Conservation (phyloP, 2,797 vertebrate species). For the Sebastes minor region DNA sequence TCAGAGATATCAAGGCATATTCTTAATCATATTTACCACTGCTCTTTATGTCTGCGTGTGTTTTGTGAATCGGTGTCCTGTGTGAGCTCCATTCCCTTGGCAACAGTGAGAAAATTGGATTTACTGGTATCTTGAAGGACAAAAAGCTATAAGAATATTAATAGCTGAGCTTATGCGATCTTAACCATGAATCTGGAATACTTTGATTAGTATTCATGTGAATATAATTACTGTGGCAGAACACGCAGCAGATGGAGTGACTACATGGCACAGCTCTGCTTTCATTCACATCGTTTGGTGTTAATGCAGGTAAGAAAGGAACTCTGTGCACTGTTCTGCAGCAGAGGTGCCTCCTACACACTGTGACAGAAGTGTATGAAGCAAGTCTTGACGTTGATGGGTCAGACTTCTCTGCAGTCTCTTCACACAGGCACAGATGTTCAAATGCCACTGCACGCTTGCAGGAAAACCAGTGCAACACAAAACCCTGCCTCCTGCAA, state of each 20-base stretch:
- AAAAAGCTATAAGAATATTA: neutral
- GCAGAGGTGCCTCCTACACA: constrained; percentile 25
- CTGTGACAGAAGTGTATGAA: constrained; percentile 21
- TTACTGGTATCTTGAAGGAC: neutral
- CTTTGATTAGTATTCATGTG: neutral
- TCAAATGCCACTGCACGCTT: constrained; percentile 25
- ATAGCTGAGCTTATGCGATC: neutral
- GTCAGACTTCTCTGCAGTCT: constrained; percentile 26
- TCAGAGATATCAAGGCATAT: neutral
- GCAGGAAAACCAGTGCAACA: constrained; percentile 46
- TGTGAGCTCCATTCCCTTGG: neutral
- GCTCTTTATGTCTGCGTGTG: neutral
- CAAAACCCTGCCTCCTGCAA: constrained; percentile 17
- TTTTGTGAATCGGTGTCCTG: neutral
- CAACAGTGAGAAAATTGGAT: constrained; percentile 5
- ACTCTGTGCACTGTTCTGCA: neutral
- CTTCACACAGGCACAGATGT: constrained; percentile 45
- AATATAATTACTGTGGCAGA: neutral
- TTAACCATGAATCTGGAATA: neutral
- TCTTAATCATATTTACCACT: neutral
- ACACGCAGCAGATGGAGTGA: neutral
- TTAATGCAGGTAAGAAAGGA: constrained; percentile 15
- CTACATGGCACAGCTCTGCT: neutral
- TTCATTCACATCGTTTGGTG: constrained; percentile 1
- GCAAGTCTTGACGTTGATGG: constrained; percentile 6